Base-by-base conservation (phyloP, 2,797 vertebrate genomes). In the Adrianichthys oophorus region DNA sequence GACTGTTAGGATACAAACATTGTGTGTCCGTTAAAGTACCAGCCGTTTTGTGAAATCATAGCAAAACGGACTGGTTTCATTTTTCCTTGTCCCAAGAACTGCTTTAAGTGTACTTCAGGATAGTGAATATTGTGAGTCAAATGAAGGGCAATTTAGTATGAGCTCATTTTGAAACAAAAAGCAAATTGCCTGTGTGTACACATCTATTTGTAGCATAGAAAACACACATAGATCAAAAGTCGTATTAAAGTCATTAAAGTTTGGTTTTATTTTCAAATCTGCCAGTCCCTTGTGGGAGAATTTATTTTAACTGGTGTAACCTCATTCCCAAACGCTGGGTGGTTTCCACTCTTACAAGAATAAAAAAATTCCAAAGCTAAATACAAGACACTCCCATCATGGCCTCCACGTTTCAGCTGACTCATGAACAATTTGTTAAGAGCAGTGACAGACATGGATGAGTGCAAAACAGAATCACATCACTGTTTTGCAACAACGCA, bases 201-300 rank as follows among this genome's bases (percentile, higher is more conserved):
- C 57, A 18, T 52, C 15, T 12, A 48, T 59, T 4, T 48, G 24
- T 4, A 47, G 16, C 42, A 10, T 23, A 16, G 37, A 48, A 32
- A 50, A 57, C 41, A 42, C 7, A 17, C 19, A 47, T 23, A 18
- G 29, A 14, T 26, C 14, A 17, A 14, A 24, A 56, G 42, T 1
- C 62, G 7, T 48, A 48, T 64, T 42, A 21, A 21, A 21, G 19
- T 21, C 19, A 21, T 21, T 21, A 44, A 16, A 37, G 14, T 59
- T 69, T 66, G 29, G 32, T 52, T 71, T 79, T 48, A 58, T 48
- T 41, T 1, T 32, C 50, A 56, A 66, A 61, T 52, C 47, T 61
- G 46, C 23, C 57, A 53, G 62, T 59, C 74, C 75, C 26, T 52
- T 23, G 37, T 62, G 45, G 41, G 49, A 50, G 10, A 8, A 48